Base-by-base conservation (phyloP, 1,140 invertebrate genomes). In the Stenopsyche tienmushanensis region DNA sequence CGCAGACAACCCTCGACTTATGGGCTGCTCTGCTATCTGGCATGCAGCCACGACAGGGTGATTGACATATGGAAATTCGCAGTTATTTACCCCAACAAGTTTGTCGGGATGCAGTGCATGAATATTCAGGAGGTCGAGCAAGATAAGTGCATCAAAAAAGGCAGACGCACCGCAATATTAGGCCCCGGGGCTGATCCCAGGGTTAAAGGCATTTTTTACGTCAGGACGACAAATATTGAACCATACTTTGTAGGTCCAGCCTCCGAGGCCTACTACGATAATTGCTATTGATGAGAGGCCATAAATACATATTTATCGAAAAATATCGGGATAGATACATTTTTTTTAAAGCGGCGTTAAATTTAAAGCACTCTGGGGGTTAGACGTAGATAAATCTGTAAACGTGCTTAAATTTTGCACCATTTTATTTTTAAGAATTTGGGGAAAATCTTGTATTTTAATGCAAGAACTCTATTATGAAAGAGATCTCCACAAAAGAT, bases 181-280 rank as follows among this genome's bases (percentile, higher is more conserved):
- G 62, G 62, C 3, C 62, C 62, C 3, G 21, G 25, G 9, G 49
- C 50, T 24, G 23, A 54, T 25, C 47, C 34, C 1, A 63, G 18
- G 24, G 17, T 13, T n/a, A 45, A 18, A 20, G 62, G 62, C 1
- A 63, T 63, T 24, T 63, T 17, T 18, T 63, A 63, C 15, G 47
- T 63, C 3, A 41, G n/a, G 9, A 63, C 62, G 1, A 25, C 50
- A 7, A 25, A 9, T 41, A 54, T 21, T 9, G 34, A 53, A 2
- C 62, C 62, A 1, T 64, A 25, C 55, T 64, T 17, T 24, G 3
- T 23, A 2, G 41, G 18, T 8, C n/a, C n/a, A n/a, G 44, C 44
- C 7, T 47, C 44, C 17, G 18, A 15, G 44, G 44, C 10, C 7
- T 47, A 13, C 7, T 47, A 47, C 44, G 18, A 47, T 20, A 15